phyloP scores from a whole-genome alignment of 2,888 invertebrate genomes.

The Drosophila lutescens region DNA sequence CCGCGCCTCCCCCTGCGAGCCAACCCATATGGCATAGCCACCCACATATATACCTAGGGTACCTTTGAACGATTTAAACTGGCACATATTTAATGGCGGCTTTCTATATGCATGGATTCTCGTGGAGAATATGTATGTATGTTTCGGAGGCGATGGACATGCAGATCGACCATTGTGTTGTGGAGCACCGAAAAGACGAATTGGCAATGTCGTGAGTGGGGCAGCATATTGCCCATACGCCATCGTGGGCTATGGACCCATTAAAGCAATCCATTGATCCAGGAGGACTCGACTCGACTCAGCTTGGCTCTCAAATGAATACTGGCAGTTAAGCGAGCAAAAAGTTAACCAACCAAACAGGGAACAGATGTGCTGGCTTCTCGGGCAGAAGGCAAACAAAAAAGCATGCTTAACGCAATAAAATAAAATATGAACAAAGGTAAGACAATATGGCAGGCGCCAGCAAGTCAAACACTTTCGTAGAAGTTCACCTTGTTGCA shows the following conservation, averaged over 20 bases:
- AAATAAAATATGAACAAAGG: conserved; percentile 59
- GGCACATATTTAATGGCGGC: conserved; percentile 63
- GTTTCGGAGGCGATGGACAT: conserved; percentile 14
- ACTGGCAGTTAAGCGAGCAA: conserved; percentile 2
- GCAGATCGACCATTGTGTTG: conserved; percentile 56
- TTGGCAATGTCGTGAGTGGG: conserved; percentile 49
- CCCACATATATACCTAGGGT: background rate
- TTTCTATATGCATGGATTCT: conserved; percentile 64
- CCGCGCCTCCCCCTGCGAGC: conserved; percentile 6
- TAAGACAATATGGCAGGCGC: conserved; percentile 67
- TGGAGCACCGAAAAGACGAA: conserved; percentile 45
- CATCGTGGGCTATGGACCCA: conserved; percentile 51
- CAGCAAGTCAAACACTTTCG: conserved; percentile 69
- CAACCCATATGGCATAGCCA: background rate
- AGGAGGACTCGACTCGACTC: background rate
- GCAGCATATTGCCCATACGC: conserved; percentile 69
- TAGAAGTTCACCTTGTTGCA: conserved; percentile 54
- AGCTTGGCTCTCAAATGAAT: background rate
- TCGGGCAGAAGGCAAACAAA: conserved; percentile 54
- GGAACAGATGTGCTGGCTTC: conserved; percentile 23
- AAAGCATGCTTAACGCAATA: conserved; percentile 43
- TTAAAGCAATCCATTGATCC: conserved; percentile 53
- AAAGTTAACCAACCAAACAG: conserved; percentile 35
- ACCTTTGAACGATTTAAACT: conserved; percentile 28
- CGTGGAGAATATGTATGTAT: conserved; percentile 20